phyloP scores from a whole-genome alignment of 64 coral and sea anemone genomes.

The Acropora yongei region DNA sequence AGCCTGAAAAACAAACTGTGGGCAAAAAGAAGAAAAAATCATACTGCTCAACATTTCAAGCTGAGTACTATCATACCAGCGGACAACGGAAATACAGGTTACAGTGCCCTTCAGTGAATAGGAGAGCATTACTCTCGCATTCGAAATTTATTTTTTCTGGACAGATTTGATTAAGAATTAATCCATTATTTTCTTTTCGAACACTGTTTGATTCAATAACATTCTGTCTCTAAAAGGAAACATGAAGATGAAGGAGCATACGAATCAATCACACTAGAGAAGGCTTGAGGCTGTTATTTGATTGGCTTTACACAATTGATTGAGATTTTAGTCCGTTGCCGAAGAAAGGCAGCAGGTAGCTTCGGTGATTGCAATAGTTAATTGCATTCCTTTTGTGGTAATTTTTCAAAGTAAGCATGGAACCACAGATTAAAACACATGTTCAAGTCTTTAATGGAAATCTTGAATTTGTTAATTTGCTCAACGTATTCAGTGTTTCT shows the following conservation, averaged over 20 bases:
- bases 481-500: neutral
- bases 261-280: neutral
- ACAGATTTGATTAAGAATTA: constrained; percentile 40
- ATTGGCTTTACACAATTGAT: no score
- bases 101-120: neutral
- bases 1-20: neutral
- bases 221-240: neutral
- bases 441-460: neutral
- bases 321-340: neutral
- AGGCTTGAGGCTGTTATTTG: neutral
- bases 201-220: neutral
- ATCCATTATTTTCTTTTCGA: neutral
- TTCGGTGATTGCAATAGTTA: neutral
- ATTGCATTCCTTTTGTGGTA: neutral
- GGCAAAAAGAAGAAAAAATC: neutral
- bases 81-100: neutral
- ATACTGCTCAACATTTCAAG: neutral
- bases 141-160: neutral
- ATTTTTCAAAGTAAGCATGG: neutral
- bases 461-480: no score
- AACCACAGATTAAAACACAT: neutral
- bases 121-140: no score
- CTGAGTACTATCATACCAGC: neutral
- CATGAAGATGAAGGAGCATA: neutral
- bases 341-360: constrained; percentile 27